These are phyloP conservation scores for Tipula unca DNA, from an alignment of 2,888 invertebrate species.

Conservation along the genomic window DNA sequence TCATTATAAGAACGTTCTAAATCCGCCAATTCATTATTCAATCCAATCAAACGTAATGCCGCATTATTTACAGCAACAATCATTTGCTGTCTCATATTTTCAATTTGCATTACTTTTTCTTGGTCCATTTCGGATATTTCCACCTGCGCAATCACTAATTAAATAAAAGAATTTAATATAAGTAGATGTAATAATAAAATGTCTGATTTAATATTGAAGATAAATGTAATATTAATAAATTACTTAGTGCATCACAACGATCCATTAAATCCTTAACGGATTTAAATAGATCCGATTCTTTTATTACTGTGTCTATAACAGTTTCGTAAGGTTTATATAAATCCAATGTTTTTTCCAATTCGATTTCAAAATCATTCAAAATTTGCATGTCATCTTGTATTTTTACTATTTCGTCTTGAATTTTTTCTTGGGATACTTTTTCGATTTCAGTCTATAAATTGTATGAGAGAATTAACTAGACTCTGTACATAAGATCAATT, in stretches of 20 bases:
- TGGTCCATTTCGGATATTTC: slow-evolving; percentile 35
- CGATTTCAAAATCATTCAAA: slow-evolving; percentile 32
- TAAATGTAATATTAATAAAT: background rate
- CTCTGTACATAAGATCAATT: background rate
- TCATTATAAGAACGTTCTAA: slow-evolving; percentile 36
- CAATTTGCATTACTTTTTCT: slow-evolving; percentile 33
- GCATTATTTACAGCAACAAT: slow-evolving; percentile 37
- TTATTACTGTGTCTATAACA: slow-evolving; percentile 36
- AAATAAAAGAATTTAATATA: background rate
- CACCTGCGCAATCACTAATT: slow-evolving; percentile 38
- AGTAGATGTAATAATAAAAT: background rate
- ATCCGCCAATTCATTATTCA: slow-evolving; percentile 37
- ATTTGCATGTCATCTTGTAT: slow-evolving; percentile 29
- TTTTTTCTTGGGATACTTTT: slow-evolving; percentile 30
- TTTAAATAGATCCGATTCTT: slow-evolving; percentile 32
- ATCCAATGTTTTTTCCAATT: slow-evolving; percentile 32
- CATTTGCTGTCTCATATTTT: slow-evolving; percentile 37
- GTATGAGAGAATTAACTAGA: background rate
- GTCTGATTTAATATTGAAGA: background rate
- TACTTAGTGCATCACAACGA: slow-evolving; percentile 40
- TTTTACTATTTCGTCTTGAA: slow-evolving; percentile 31
- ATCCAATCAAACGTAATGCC: slow-evolving; percentile 34
- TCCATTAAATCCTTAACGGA: slow-evolving; percentile 39
- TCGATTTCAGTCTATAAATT: slow-evolving; percentile 28
- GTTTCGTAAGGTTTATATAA: slow-evolving; percentile 36